Evolutionary conservation across 2,113 vertebrate species (phyloP).

Genomic region (Psammodynastes pulverulentus): DNA sequence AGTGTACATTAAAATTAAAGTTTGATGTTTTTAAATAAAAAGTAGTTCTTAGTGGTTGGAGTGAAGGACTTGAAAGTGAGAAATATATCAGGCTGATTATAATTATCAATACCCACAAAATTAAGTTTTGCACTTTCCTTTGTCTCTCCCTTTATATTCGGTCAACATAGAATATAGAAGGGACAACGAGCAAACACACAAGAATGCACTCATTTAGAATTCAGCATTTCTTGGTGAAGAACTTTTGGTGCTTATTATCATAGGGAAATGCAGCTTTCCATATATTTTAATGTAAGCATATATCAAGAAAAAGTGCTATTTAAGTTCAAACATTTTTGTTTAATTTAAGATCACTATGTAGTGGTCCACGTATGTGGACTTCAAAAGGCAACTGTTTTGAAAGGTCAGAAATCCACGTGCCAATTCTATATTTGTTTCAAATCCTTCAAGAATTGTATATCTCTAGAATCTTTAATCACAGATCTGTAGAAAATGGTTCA

Average conservation of each 20-base stretch:
- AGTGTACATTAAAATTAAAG: not conserved
- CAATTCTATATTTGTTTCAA: not conserved
- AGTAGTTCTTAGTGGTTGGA: not conserved
- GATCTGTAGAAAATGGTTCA: not conserved
- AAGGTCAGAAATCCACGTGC: not conserved
- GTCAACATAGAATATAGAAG: not conserved
- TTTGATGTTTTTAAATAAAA: not conserved
- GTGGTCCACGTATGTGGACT: not conserved
- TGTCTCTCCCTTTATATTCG: not conserved
- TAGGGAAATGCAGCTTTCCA: not conserved
- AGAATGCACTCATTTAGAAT: not conserved
- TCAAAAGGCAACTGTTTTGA: not conserved
- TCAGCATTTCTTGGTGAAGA: not conserved
- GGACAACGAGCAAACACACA: not conserved
- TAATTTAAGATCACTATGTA: not conserved
- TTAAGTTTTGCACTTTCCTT: not conserved
- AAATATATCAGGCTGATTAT: not conserved
- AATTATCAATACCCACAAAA: not conserved
- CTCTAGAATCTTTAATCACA: not conserved
- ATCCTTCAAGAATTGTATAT: not conserved
- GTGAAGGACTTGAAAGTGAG: not conserved
- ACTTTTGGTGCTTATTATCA: not conserved
- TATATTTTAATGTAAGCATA: not conserved
- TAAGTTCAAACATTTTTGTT: not conserved
- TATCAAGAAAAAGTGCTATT: not conserved